A percentile compares a stretch with the other conserved stretches of the same genome.
Conservation (phyloP, 53 echinoderm and acorn worm species). For the Hippasteria phrygiana region DNA sequence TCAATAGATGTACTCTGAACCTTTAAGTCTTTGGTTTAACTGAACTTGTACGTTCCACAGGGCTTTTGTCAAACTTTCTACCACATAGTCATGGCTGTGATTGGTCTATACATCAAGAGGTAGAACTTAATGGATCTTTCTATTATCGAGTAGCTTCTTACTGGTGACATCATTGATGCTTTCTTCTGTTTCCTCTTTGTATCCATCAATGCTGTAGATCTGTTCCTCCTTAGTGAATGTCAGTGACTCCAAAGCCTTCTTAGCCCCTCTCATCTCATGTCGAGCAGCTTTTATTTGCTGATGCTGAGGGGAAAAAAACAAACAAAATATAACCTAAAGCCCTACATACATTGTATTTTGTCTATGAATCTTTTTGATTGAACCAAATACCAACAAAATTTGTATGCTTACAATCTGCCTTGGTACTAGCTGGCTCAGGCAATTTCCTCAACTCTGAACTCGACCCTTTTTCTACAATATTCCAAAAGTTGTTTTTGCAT, state of each 20-base stretch:
- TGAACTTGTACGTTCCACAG: too few relatives aligned
- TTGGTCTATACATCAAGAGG: too few relatives aligned
- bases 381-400: background rate
- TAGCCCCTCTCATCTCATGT: constrained; percentile 55
- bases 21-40: too few relatives aligned
- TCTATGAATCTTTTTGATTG: too few relatives aligned
- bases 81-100: too few relatives aligned
- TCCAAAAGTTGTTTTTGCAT: too few relatives aligned
- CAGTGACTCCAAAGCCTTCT: constrained; percentile 75
- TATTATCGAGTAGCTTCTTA: background rate
- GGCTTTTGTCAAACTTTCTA: too few relatives aligned
- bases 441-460: too few relatives aligned
- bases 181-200: constrained; percentile 32
- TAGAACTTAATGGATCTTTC: background rate
- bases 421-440: too few relatives aligned
- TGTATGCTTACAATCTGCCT: background rate
- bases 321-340: background rate
- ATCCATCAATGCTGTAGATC: constrained; percentile 53
- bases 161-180: constrained; percentile 42
- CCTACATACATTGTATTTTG: background rate
- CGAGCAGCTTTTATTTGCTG: constrained; percentile 26
- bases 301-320: constrained; percentile 6
- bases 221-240: constrained; percentile 76
- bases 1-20: too few relatives aligned
- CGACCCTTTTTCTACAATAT: too few relatives aligned